phyloP scores from a whole-genome alignment of 2,888 invertebrate species.

The Plagiodera versicolora region DNA sequence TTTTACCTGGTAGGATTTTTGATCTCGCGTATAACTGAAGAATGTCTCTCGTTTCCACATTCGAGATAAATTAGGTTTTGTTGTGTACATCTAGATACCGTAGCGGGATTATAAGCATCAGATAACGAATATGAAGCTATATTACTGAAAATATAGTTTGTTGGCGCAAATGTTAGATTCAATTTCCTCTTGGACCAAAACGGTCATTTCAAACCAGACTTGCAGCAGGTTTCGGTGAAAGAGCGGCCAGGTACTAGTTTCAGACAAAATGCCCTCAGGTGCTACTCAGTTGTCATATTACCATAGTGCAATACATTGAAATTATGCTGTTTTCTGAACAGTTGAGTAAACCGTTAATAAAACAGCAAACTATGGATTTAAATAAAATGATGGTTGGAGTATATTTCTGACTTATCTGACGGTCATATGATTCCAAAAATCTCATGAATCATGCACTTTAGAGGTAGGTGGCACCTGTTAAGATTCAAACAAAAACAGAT shows the following conservation, averaged over 20 bases:
- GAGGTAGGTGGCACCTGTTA: neutral
- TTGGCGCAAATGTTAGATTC: neutral
- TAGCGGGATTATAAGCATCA: neutral
- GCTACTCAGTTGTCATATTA: constrained; percentile 9
- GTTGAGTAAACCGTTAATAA: constrained; percentile 3
- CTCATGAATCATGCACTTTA: too few relatives aligned
- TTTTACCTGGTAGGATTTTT: neutral
- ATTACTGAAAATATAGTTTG: neutral
- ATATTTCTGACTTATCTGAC: neutral
- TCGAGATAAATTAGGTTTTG: neutral
- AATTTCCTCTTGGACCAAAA: constrained; percentile 20
- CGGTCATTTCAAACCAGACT: constrained; percentile 34
- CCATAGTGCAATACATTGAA: neutral
- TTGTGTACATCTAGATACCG: neutral
- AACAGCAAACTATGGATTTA: neutral
- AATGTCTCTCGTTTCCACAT: constrained; percentile 4
- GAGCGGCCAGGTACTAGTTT: constrained; percentile 21
- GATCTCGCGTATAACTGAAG: neutral
- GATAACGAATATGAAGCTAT: neutral
- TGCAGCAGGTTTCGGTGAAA: constrained; percentile 33
- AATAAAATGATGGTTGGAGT: neutral
- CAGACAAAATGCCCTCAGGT: constrained; percentile 9
- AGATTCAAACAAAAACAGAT: neutral
- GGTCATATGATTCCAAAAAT: neutral
- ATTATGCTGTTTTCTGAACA: constrained; percentile 1